phyloP scores from a whole-genome alignment of 37 sponge, comb jelly and placozoan genomes.

The Aplysina aerophoba region DNA sequence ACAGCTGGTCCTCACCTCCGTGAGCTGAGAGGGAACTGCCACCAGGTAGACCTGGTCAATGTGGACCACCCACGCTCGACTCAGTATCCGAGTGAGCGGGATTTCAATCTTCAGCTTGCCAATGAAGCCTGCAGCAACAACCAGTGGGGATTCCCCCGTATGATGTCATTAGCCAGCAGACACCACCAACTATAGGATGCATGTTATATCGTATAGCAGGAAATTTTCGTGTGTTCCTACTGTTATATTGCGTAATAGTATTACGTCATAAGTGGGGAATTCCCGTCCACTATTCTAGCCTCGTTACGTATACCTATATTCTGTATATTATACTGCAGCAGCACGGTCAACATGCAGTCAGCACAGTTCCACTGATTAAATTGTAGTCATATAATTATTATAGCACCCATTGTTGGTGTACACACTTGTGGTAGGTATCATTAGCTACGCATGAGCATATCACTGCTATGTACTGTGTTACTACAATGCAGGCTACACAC shows the following conservation, averaged over 20 bases:
- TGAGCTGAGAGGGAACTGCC: conserved; percentile 62
- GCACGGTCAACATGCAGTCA: too few species aligned
- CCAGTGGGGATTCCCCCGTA: neutral
- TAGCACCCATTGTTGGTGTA: too few species aligned
- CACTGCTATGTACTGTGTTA: too few species aligned
- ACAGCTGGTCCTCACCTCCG: conserved; percentile 44
- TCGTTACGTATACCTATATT: too few species aligned
- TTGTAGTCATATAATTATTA: too few species aligned
- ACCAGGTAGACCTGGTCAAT: conserved; percentile 82
- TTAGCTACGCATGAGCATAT: too few species aligned
- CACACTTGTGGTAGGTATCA: too few species aligned
- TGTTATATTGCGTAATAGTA: neutral
- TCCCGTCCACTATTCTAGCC: neutral
- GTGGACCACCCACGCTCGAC: conserved; percentile 85
- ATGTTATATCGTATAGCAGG: too few species aligned
- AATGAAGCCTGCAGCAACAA: conserved; percentile 63
- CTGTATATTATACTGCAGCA: too few species aligned
- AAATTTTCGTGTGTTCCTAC: neutral
- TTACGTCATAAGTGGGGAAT: neutral
- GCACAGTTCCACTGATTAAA: too few species aligned
- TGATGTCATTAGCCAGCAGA: too few species aligned
- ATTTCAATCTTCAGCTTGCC: conserved; percentile 90
- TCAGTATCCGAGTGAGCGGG: conserved; percentile 80
- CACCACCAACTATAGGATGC: too few species aligned
- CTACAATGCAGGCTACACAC: neutral